Percentiles rank a stretch among this genome's conserved stretches.
phyloP scores from a whole-genome alignment of 2,797 vertebrate species.

The Salmo trutta region DNA sequence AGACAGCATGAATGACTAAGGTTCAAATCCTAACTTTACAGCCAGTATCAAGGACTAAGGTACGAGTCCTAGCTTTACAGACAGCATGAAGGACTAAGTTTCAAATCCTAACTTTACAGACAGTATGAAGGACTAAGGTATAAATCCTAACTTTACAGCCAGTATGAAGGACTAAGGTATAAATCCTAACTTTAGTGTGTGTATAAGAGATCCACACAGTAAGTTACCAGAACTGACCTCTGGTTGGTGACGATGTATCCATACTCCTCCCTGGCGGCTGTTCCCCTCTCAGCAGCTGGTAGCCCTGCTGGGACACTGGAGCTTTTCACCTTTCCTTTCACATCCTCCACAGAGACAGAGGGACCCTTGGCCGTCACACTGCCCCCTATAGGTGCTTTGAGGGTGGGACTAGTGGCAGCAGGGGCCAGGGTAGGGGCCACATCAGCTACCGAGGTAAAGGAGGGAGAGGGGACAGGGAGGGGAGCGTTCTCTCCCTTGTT shows the following conservation, averaged over 20 bases:
- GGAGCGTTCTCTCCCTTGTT: slow-evolving; percentile 47
- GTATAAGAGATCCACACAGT: background rate
- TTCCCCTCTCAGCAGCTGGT: slow-evolving; percentile 24
- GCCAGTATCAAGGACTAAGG: too few relatives aligned
- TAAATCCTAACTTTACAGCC: too few relatives aligned
- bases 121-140: too few relatives aligned
- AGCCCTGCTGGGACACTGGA: slow-evolving; percentile 32
- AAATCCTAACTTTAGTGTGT: background rate
- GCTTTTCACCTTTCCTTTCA: slow-evolving; percentile 37
- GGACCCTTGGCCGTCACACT: slow-evolving; percentile 8
- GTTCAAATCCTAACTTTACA: too few relatives aligned
- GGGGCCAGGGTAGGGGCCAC: slow-evolving; percentile 39
- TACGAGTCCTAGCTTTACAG: too few relatives aligned
- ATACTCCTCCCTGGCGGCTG: slow-evolving; percentile 80
- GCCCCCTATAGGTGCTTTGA: slow-evolving; percentile 39
- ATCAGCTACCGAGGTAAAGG: slow-evolving; percentile 13
- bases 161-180: background rate
- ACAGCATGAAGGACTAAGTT: too few relatives aligned
- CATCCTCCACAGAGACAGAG: slow-evolving; percentile 27
- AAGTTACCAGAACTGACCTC: slow-evolving; percentile 76
- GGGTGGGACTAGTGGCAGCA: slow-evolving; percentile 39
- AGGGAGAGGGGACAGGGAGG: slow-evolving; percentile 27
- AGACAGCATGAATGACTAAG: too few relatives aligned
- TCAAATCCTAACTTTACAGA: too few relatives aligned
- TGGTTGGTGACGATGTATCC: slow-evolving; percentile 94